Base-by-base conservation (phyloP, 1,140 invertebrate genomes). In the Melipona quadrifasciata region DNA sequence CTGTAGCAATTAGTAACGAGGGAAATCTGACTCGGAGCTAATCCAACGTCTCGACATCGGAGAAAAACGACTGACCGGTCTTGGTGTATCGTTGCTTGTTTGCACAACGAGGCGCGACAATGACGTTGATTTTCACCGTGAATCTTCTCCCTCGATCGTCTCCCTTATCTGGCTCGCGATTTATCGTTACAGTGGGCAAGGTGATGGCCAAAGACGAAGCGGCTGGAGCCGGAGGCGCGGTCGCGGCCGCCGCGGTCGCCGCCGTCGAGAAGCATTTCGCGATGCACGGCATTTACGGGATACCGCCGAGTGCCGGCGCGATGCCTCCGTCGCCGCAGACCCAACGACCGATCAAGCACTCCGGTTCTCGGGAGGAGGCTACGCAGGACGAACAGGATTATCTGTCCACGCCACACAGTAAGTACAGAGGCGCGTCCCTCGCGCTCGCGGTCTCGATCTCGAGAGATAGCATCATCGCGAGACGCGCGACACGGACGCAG, bases 241-340 rank as follows among this genome's bases (percentile, higher is more conserved):
- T 77, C 10, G 89, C 91, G 19, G 92, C 93, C 4, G 92, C 92
- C 27, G 93, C 93, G 47, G 93, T 91, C 75, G 93, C 92, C 11
- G 93, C 91, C 31, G 93, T 93, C 53, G 95, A 95, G 78, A 95
- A 95, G 80, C 94, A 94, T 79, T 95, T 94, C 86, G 95, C 92
- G 71, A 95, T 95, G 92, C 95, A 93, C 80, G 94, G 92, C 79
- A 94, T 93, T 70, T 94, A 95, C 70, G 91, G 92, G 70, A 85
- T 94, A 76, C 94, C 93, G 31, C 91, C 93, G 75, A 95, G 86
- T 67, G 86, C 93, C n/a, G 93, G 93, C 47, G 89, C 92, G 31
- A 93, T 94, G 89, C 92, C 93, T 67, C 91, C 94, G 14, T 93
- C 94, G 67, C 92, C 93, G 65, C 94, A 94, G 73, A 90, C 92